phyloP scores from a whole-genome alignment of 2,113 vertebrate genomes.

The Gallinago paraguaiae region DNA sequence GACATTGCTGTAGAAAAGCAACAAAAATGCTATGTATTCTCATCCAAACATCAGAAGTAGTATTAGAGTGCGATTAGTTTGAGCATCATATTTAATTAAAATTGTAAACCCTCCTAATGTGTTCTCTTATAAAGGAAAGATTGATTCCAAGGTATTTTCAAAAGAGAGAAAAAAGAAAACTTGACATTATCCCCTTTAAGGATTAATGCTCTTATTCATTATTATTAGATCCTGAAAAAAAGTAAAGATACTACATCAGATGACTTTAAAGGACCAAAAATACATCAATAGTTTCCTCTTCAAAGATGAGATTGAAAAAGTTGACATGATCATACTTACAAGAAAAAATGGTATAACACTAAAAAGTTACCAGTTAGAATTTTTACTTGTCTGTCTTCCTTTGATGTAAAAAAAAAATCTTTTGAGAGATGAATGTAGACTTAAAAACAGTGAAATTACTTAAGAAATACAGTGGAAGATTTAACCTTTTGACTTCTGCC shows the following conservation, averaged over 20 bases:
- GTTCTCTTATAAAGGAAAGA: neutral
- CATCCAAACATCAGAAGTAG: neutral
- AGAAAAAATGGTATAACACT: neutral
- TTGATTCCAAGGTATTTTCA: neutral
- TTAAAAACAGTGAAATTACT: constrained; percentile 31
- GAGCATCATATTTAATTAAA: neutral
- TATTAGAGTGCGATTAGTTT: neutral
- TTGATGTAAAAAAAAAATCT: constrained; percentile 23
- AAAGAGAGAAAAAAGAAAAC: neutral
- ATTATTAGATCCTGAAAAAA: neutral
- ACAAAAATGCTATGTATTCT: neutral
- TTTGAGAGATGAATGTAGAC: neutral
- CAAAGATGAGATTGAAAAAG: constrained; percentile 35
- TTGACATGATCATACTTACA: neutral
- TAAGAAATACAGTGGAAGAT: neutral
- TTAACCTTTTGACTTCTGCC: constrained; percentile 26
- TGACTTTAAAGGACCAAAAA: constrained; percentile 11
- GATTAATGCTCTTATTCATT: constrained; percentile 4
- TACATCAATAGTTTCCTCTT: constrained; percentile 38
- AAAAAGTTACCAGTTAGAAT: neutral
- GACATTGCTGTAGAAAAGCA: neutral
- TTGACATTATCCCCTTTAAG: neutral
- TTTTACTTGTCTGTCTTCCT: constrained; percentile 44
- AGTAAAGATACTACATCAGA: neutral
- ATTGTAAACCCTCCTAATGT: neutral